Evolutionary conservation across 2,888 invertebrate species (phyloP), one percentile per base, ranked within the genome.

Genomic region (Amiota communis): DNA sequence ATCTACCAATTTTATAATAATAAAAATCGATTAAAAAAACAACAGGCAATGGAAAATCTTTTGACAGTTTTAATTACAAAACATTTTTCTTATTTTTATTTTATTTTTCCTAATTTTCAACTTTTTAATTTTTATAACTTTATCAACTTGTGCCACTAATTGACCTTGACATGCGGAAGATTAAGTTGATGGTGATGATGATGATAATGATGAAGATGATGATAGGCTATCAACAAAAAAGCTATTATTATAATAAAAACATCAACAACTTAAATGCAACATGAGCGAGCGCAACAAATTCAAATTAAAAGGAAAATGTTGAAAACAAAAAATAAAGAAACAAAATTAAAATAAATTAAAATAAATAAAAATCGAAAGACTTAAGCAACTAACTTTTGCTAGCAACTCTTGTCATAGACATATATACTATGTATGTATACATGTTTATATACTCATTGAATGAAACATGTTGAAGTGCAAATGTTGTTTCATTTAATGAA

Each of bases 131-230:
- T 82, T 82, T 82, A 82, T 82, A 84, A 82, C 84, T 84, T 84
- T 81, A 61, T 63, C 72, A 73, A 75, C 36, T 36, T 36, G 8
- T 36, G 36, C 36, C 69, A 72, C 83, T 83, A 83, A 83, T 83
- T 83, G 83, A 83, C 83, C 83, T 84, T 83, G 83, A 83, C 85
- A 84, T 80, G 83, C 85, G 85, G 83, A 83, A 83, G 85, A 83
- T 83, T 15, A 49, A 15, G 0, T 6, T 36, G 36, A 36, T 36
- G 36, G 36, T 36, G 20, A 48, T 49, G 11, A 20, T 59, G 59
- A 15, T 59, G 20, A 48, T 49, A 2, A 23, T 23, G 36, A 36
- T 36, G 36, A 6, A 36, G 12, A 48, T 49, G 11, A 49, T 59
- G 59, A 15, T 59, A 17, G 59, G 17, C 59, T 59, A 59, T 59